These are phyloP conservation scores for Halichondria panicea DNA, from an alignment of 37 sponge, comb jelly and placozoan genomes.

Conservation along the genomic window DNA sequence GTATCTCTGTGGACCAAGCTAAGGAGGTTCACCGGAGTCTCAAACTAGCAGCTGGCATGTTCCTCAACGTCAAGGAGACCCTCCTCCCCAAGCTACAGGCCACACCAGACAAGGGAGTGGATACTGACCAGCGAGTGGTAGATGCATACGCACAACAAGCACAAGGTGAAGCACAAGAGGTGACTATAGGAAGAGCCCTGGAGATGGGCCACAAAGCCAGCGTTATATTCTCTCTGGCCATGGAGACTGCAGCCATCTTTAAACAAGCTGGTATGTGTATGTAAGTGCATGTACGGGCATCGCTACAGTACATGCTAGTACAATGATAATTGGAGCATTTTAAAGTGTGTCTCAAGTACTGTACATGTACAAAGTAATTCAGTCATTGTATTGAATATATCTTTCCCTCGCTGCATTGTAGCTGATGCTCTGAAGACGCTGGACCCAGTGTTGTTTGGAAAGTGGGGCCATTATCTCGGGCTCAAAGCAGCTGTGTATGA, in stretches of 20 bases:
- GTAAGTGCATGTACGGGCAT: background rate
- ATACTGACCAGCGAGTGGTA: slow-evolving; percentile 80
- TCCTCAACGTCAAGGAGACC: slow-evolving; percentile 63
- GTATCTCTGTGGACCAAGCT: slow-evolving; percentile 81
- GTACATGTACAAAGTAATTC: background rate
- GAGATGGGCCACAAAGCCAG: slow-evolving; percentile 94
- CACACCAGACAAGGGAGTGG: slow-evolving; percentile 78
- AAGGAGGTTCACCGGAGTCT: slow-evolving; percentile 93
- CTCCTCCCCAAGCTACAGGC: slow-evolving; percentile 80
- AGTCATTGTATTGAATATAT: background rate
- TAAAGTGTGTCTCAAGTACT: too few relatives aligned
- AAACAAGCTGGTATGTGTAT: slow-evolving; percentile 60
- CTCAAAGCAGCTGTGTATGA: slow-evolving; percentile 90
- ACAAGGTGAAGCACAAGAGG: slow-evolving; percentile 95
- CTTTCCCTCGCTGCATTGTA: background rate
- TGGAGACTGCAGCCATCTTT: slow-evolving; percentile 83
- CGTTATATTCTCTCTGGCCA: slow-evolving; percentile 81
- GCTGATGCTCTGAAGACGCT: slow-evolving; percentile 83
- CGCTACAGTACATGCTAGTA: too few relatives aligned
- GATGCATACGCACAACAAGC: slow-evolving; percentile 92
- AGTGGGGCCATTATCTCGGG: slow-evolving; percentile 85
- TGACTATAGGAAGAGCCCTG: slow-evolving; percentile 94
- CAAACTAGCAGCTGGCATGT: slow-evolving; percentile 90
- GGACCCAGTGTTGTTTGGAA: slow-evolving; percentile 75
- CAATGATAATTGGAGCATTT: too few relatives aligned